phyloP scores from a whole-genome alignment of 37 sponge, comb jelly and placozoan genomes.

The Chondrilla cf. caribensis region DNA sequence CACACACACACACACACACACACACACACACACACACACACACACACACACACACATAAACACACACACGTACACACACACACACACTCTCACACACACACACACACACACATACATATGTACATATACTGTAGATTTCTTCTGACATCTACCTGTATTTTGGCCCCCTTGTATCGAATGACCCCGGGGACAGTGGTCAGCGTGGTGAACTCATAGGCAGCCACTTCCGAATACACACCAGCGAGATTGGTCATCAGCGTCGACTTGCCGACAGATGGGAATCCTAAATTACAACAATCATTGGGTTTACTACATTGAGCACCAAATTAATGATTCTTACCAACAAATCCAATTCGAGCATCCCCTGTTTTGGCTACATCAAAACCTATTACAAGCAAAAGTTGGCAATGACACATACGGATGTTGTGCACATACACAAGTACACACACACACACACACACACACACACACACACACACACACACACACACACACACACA shows the following conservation, averaged over 20 bases:
- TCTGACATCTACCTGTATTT: conserved; percentile 91
- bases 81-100: neutral
- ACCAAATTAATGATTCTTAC: conserved; percentile 39
- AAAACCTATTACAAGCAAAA: conserved; percentile 55
- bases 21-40: neutral
- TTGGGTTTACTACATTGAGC: neutral
- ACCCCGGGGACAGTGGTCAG: conserved; percentile 96
- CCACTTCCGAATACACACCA: conserved; percentile 99
- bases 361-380: conserved; percentile 99
- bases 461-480: neutral
- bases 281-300: conserved; percentile 53
- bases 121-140: too few species aligned
- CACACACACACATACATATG: too few species aligned
- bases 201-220: conserved; percentile 98
- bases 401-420: neutral
- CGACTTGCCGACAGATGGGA: conserved; percentile 97
- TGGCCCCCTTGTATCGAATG: conserved; percentile 93
- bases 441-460: neutral
- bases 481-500: conserved; percentile 4
- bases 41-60: too few species aligned
- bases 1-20: neutral
- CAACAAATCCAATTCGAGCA: conserved; percentile 98
- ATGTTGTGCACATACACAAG: too few species aligned
- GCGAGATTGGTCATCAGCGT: conserved; percentile 95
- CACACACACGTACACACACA: neutral